phyloP scores from a whole-genome alignment of 2,888 invertebrate genomes.

The Boloria euphrosyne region DNA sequence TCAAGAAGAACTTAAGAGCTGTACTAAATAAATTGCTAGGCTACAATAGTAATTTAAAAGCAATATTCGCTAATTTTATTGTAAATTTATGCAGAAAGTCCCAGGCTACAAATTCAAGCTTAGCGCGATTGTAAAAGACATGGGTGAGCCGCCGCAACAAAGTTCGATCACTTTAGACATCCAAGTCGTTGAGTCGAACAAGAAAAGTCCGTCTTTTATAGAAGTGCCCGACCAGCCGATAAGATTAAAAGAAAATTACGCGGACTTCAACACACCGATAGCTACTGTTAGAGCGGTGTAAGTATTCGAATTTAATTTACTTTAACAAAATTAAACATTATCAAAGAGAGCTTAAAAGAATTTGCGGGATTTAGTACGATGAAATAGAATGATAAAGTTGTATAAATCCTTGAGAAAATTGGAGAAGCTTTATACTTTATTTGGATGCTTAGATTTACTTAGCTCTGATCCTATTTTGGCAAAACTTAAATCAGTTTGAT shows the following conservation, averaged over 20 bases:
- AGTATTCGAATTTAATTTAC: slow-evolving; percentile 59
- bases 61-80: slow-evolving; percentile 27
- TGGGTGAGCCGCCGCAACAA: slow-evolving; percentile 85
- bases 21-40: background rate
- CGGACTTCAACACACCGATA: slow-evolving; percentile 86
- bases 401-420: slow-evolving; percentile 10
- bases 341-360: slow-evolving; percentile 32
- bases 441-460: slow-evolving; percentile 5
- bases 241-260: slow-evolving; percentile 87
- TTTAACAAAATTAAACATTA: slow-evolving; percentile 34
- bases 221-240: slow-evolving; percentile 83
- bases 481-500: background rate
- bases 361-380: slow-evolving; percentile 15
- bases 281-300: slow-evolving; percentile 87
- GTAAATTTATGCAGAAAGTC: slow-evolving; percentile 70
- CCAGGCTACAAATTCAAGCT: slow-evolving; percentile 86
- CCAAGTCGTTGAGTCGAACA: slow-evolving; percentile 92
- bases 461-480: background rate
- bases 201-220: slow-evolving; percentile 90
- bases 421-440: slow-evolving; percentile 5
- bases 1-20: background rate
- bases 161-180: slow-evolving; percentile 91
- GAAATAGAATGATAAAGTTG: slow-evolving; percentile 22
- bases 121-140: slow-evolving; percentile 90
- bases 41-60: background rate